Percentiles rank a stretch among this genome's conserved stretches.
Conservation (phyloP, 2,888 invertebrate species). For the Sycophila texana region DNA sequence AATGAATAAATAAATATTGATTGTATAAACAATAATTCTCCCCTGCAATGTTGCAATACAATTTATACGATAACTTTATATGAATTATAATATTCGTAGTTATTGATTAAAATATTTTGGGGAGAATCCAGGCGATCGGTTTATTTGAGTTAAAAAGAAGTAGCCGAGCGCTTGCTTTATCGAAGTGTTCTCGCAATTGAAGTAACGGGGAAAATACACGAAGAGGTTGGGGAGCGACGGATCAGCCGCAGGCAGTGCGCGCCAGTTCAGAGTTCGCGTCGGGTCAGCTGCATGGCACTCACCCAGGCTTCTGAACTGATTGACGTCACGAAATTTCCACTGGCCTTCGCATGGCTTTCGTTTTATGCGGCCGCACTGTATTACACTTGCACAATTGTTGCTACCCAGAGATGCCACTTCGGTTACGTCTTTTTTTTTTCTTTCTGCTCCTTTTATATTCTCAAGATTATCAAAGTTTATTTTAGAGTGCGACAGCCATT, state of each 20-base stretch:
- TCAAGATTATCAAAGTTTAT: no score
- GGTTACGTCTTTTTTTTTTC: background rate
- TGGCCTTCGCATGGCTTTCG: conserved; percentile 45
- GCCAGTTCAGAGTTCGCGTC: conserved; percentile 58
- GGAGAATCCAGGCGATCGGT: no score
- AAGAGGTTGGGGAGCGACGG: background rate
- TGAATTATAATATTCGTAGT: no score
- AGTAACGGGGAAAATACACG: background rate
- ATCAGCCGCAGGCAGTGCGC: background rate
- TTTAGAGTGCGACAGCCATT: no score
- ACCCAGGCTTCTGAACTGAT: conserved; percentile 31
- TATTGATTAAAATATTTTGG: no score
- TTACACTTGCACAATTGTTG: conserved; percentile 27
- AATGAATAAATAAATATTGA: no score
- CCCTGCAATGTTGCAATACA: no score
- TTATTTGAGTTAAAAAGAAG: no score
- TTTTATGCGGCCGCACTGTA: conserved; percentile 24
- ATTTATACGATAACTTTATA: no score
- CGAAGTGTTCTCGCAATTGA: background rate
- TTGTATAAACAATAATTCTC: no score
- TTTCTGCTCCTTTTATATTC: background rate
- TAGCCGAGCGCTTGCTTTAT: no score
- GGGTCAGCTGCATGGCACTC: conserved; percentile 48
- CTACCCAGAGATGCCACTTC: conserved; percentile 38
- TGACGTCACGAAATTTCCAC: conserved; percentile 63